Percentiles rank a stretch among this genome's conserved stretches.
These are phyloP conservation scores for Thyatira batis DNA, from an alignment of 2,888 invertebrate species.

Conservation along the genomic window DNA sequence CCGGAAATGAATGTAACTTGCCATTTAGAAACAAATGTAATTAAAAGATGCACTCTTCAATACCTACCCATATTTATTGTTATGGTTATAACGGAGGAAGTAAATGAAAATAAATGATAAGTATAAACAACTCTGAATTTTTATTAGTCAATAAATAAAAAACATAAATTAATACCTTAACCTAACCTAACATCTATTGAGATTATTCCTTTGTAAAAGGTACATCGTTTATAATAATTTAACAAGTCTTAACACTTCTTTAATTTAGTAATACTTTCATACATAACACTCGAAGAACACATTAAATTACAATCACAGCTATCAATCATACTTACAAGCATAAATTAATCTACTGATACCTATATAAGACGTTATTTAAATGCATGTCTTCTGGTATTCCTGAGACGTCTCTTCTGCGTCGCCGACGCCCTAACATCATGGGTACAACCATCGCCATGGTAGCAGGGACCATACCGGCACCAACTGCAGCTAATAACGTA, in stretches of 20 bases:
- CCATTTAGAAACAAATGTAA: no score
- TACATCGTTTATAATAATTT: conserved; percentile 2
- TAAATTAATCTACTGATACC: conserved; percentile 28
- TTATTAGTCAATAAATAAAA: background rate
- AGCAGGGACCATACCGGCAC: conserved; percentile 90
- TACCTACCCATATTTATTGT: no score
- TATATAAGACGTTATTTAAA: conserved; percentile 47
- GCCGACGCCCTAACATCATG: conserved; percentile 85
- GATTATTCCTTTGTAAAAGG: conserved; percentile 12
- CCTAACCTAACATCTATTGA: background rate
- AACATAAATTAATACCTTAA: background rate
- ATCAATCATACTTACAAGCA: conserved; percentile 16
- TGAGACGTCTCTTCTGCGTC: conserved; percentile 56
- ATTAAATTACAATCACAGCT: conserved; percentile 39
- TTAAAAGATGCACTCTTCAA: no score
- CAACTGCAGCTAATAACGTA: conserved; percentile 87
- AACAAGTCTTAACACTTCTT: background rate
- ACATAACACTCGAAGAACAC: conserved; percentile 9
- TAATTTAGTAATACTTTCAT: background rate
- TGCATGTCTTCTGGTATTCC: conserved; percentile 28
- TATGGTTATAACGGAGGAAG: no score
- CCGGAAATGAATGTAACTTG: no score
- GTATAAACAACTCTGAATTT: background rate
- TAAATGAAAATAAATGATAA: background rate
- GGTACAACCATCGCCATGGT: conserved; percentile 92